Evolutionary conservation across 2,113 vertebrate genomes (phyloP).

Genomic region (Gnathonemus longibarbis): DNA sequence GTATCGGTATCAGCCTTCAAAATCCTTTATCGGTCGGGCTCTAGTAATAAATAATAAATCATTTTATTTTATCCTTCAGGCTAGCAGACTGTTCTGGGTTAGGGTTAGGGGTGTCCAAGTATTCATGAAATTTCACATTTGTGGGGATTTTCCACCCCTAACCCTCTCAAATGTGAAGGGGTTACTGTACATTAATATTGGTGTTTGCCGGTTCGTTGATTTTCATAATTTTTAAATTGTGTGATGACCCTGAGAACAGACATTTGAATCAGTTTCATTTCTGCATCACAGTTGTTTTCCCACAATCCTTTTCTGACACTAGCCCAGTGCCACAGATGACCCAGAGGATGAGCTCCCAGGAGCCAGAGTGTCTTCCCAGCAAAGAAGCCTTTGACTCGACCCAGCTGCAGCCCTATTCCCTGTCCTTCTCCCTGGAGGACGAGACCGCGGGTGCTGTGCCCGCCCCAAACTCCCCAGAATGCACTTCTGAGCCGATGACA

Average conservation of each 20-base stretch:
- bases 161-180: background rate
- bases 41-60: background rate
- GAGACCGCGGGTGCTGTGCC: slow-evolving; percentile 5
- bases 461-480: background rate
- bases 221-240: background rate
- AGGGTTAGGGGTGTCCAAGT: background rate
- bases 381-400: background rate
- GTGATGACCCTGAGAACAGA: background rate
- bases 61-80: background rate
- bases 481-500: background rate
- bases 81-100: background rate
- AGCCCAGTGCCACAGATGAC: slow-evolving; percentile 26
- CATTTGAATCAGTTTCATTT: background rate
- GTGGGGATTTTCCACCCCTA: background rate
- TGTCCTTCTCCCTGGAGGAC: slow-evolving; percentile 50
- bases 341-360: slow-evolving; percentile 9
- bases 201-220: background rate
- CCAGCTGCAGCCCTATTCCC: slow-evolving; percentile 37
- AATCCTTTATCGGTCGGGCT: too few species aligned
- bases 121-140: background rate
- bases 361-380: background rate
- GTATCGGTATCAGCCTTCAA: too few species aligned
- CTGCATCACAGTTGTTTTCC: background rate
- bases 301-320: background rate
- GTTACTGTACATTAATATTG: background rate